phyloP scores from a whole-genome alignment of 2,888 invertebrate species.

The Mesodorylaimus sp. region DNA sequence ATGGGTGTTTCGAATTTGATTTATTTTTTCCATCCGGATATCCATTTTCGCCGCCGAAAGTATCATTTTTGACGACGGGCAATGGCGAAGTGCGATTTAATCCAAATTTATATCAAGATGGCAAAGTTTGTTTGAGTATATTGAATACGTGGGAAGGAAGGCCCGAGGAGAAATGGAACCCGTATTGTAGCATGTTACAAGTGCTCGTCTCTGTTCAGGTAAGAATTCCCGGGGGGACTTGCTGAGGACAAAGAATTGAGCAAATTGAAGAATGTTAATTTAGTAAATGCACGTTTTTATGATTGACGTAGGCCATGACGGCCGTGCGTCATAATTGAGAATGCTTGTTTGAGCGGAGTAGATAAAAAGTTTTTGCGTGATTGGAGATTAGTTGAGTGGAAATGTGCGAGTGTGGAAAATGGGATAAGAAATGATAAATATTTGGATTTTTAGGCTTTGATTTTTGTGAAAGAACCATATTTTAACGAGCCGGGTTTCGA shows the following conservation, averaged over 20 bases:
- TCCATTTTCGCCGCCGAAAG: conserved; percentile 42
- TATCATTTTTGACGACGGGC: conserved; percentile 44
- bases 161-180: conserved; percentile 30
- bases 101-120: conserved; percentile 45
- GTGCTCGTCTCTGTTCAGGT: conserved; percentile 28
- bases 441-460: conserved; percentile 43
- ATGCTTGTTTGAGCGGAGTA: too few species aligned
- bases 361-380: too few species aligned
- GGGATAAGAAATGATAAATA: too few species aligned
- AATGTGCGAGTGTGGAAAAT: too few species aligned
- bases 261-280: too few species aligned
- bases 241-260: too few species aligned
- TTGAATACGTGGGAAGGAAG: conserved; percentile 30
- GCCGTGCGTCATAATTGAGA: too few species aligned
- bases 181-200: conserved; percentile 26
- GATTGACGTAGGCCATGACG: too few species aligned
- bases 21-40: conserved; percentile 33
- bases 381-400: too few species aligned
- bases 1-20: conserved; percentile 36
- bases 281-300: too few species aligned
- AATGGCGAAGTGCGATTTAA: conserved; percentile 43
- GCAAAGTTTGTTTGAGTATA: conserved; percentile 38
- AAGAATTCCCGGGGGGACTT: too few species aligned
- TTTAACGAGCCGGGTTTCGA: conserved; percentile 47
- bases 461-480: conserved; percentile 44